Percentiles rank a stretch among this genome's conserved stretches.
phyloP scores from a whole-genome alignment of 2,113 vertebrate genomes.

The Lonchura striata region DNA sequence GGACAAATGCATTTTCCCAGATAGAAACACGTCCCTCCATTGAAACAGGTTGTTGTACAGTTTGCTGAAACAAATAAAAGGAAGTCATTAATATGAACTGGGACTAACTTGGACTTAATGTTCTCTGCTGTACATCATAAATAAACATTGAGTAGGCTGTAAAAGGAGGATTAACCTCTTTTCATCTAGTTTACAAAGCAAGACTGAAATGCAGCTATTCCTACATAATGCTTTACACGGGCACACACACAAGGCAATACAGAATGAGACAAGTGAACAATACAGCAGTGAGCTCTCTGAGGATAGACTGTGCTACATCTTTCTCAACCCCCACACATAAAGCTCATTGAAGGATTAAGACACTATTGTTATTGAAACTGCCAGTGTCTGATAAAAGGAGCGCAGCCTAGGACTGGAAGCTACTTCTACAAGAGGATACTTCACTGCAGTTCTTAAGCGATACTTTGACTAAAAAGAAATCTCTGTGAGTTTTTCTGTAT shows the following conservation, averaged over 20 bases:
- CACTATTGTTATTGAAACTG: not conserved
- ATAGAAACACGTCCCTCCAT: slow-evolving; percentile 88
- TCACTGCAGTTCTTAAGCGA: not conserved
- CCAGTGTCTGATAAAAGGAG: not conserved
- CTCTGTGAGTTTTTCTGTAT: not conserved
- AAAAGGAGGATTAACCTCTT: not conserved
- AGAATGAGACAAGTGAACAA: not conserved
- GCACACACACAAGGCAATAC: not conserved
- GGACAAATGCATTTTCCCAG: slow-evolving; percentile 88
- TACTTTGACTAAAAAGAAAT: not conserved
- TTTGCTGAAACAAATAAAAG: slow-evolving; percentile 75
- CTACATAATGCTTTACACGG: not conserved
- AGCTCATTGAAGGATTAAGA: not conserved
- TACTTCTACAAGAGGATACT: not conserved
- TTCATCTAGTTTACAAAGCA: not conserved
- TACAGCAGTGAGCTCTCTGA: not conserved
- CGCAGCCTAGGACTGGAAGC: not conserved
- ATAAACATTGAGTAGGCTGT: not conserved
- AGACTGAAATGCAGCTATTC: not conserved
- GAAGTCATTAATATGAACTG: not conserved
- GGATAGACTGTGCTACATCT: not conserved
- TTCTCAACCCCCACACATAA: not conserved
- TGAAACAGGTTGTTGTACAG: slow-evolving; percentile 84
- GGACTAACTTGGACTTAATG: not conserved
- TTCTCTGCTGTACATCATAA: not conserved